Base-by-base conservation (phyloP, 1,140 invertebrate genomes). In the Meloidogyne floridensis region DNA sequence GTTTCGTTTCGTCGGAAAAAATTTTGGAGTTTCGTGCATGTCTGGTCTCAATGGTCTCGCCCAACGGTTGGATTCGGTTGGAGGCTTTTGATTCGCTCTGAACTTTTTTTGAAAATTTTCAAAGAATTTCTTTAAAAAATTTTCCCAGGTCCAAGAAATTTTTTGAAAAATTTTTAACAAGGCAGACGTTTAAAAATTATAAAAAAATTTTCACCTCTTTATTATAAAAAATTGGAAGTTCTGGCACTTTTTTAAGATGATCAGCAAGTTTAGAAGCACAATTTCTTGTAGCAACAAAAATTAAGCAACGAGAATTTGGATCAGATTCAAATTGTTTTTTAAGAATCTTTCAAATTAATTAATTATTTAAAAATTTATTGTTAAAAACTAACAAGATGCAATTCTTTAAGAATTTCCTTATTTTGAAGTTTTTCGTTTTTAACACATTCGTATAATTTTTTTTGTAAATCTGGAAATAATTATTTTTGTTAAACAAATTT, bases 281-380 rank as follows among this genome's bases (percentile, higher is more conserved):
- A 6, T 53, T 75, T 43, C 86, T 77, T 13, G 77, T 85, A 18
- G 85, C 75, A 7, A 87, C 86, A 70, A 87, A 87, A 77, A 87
- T 87, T 18, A 87, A 53, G 7, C 83, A 79, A 2, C 86, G 72
- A 1, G 86, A 84, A 18, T 87, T 82, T 18, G 79, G 82, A 9
- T 87, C 83, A n/a, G 80, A 70, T 5, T 20, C 54, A 53, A 86
- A 87, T 59, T 86, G 82, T 11, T 79, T 71, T 11, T 47, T 15
- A 32, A 87, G 76, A 53, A 84, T 83, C n/a, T 73, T 65, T 43
- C n/a, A 3, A 59, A 59, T 15, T 59, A 59, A 82, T 56, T 65
- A 5, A 56, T 43, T 82, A 53, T 2, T 8, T n/a, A 15, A 53
- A 53, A 53, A 32, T 1, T 32, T 32, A 32, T 32, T 32, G 32